These are phyloP conservation scores for Nyctibius bracteatus DNA, from an alignment of 2,113 vertebrate species.

Conservation along the genomic window DNA sequence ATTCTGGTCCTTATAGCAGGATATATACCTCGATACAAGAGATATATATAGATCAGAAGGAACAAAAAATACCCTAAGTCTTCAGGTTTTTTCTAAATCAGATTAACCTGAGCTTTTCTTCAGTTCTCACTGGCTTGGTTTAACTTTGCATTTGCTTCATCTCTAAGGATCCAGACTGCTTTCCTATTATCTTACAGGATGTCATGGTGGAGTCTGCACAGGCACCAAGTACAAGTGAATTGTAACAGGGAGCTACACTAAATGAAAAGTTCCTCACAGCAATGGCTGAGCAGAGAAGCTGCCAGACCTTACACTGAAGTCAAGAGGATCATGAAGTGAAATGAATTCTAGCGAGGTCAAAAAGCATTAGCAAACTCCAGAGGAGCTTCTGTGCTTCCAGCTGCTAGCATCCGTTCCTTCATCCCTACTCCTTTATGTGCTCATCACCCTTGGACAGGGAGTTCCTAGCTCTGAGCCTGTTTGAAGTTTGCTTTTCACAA, in stretches of 20 bases:
- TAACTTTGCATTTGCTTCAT: not conserved
- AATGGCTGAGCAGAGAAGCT: not conserved
- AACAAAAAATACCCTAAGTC: not conserved
- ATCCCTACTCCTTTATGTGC: not conserved
- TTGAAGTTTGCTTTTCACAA: not conserved
- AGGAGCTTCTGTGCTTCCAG: not conserved
- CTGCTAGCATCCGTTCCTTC: not conserved
- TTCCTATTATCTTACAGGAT: not conserved
- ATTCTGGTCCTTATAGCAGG: not conserved
- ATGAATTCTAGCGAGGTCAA: constrained; percentile 13
- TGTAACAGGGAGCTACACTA: not conserved
- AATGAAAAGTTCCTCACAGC: not conserved
- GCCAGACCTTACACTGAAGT: not conserved
- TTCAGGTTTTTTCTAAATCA: not conserved
- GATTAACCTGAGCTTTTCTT: not conserved
- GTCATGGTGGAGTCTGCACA: not conserved
- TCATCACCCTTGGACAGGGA: not conserved
- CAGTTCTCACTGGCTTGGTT: not conserved
- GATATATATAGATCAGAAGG: not conserved
- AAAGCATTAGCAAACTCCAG: not conserved
- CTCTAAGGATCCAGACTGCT: not conserved
- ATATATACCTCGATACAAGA: not conserved
- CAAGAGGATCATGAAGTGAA: not conserved
- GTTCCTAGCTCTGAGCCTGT: not conserved
- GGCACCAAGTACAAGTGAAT: not conserved